These are phyloP conservation scores for Rhyacophila evoluta DNA, from an alignment of 2,888 invertebrate genomes.

Conservation along the genomic window DNA sequence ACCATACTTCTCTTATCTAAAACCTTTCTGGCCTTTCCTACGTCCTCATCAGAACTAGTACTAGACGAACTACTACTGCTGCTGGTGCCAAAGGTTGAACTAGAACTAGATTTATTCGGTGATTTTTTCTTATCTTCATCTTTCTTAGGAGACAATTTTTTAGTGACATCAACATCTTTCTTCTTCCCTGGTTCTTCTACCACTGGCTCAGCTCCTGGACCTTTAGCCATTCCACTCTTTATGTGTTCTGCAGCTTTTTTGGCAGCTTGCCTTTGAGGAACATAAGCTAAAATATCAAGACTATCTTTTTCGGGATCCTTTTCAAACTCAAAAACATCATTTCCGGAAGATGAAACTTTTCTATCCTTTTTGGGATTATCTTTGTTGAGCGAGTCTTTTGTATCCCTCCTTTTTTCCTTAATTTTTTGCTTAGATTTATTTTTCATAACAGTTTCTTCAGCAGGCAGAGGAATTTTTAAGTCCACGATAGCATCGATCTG, in stretches of 20 bases:
- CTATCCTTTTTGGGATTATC: constrained; percentile 61
- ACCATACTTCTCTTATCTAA: constrained; percentile 59
- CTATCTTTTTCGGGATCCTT: constrained; percentile 75
- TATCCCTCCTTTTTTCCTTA: constrained; percentile 65
- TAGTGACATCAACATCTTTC: constrained; percentile 58
- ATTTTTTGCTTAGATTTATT: constrained; percentile 59
- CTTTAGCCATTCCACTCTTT: constrained; percentile 77
- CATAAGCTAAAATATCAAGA: constrained; percentile 80
- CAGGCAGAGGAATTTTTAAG: constrained; percentile 56
- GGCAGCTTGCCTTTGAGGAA: constrained; percentile 91
- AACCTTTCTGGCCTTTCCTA: constrained; percentile 59
- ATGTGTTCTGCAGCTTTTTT: constrained; percentile 93
- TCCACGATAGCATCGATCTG: constrained; percentile 56
- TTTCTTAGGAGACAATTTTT: constrained; percentile 65
- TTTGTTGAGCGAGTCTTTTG: constrained; percentile 58
- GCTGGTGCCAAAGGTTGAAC: constrained; percentile 68
- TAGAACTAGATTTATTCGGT: constrained; percentile 64
- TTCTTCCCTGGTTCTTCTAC: constrained; percentile 62
- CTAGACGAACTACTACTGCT: constrained; percentile 72
- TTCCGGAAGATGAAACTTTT: constrained; percentile 58
- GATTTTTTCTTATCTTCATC: constrained; percentile 63
- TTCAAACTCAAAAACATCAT: constrained; percentile 71
- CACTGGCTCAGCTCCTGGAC: constrained; percentile 63
- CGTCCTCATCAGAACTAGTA: constrained; percentile 70
- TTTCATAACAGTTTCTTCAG: constrained; percentile 59